phyloP scores from a whole-genome alignment of 1,140 invertebrate genomes.

The Zaprionus taronus region DNA sequence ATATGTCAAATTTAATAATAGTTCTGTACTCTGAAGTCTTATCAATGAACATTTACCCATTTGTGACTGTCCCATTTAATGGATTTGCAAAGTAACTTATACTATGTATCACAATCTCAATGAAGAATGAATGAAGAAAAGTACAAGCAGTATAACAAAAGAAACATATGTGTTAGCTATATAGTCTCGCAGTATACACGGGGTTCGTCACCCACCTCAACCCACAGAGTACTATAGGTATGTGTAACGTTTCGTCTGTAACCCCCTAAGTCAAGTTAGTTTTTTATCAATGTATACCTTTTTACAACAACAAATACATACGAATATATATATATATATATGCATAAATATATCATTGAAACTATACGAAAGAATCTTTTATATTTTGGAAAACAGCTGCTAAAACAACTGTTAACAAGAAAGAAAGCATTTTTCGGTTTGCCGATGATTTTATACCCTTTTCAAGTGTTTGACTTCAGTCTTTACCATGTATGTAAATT shows the following conservation, averaged over 20 bases:
- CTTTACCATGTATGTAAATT: too few species aligned
- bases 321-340: background rate
- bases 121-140: background rate
- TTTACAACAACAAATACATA: conserved; percentile 1
- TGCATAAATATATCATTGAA: background rate
- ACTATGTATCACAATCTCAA: background rate
- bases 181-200: background rate
- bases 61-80: conserved; percentile 48
- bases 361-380: too few species aligned
- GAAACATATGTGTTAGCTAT: background rate
- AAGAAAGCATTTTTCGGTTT: too few species aligned
- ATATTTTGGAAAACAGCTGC: too few species aligned
- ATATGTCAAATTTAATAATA: too few species aligned
- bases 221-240: background rate
- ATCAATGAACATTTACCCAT: background rate
- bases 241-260: background rate
- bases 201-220: background rate
- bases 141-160: background rate
- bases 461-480: too few species aligned
- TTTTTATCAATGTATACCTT: conserved; percentile 9
- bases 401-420: too few species aligned
- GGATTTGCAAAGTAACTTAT: conserved; percentile 18
- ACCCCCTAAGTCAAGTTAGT: background rate
- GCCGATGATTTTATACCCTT: too few species aligned
- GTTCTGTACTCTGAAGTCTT: background rate